These are phyloP conservation scores for Chelonoidis abingdonii DNA, from an alignment of 2,113 vertebrate species.

Conservation along the genomic window DNA sequence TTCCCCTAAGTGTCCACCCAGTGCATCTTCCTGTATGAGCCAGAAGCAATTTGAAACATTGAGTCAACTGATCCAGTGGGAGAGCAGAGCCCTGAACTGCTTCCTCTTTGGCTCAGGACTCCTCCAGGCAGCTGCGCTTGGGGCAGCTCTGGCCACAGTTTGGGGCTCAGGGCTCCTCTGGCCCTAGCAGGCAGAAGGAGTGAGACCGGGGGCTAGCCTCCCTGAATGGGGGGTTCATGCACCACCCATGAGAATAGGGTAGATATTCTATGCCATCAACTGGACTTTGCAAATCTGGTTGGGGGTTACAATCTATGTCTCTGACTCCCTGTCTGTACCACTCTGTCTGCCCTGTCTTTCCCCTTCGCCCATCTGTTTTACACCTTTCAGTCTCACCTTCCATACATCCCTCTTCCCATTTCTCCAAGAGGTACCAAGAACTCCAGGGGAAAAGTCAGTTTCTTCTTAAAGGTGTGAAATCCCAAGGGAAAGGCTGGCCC, in stretches of 20 bases:
- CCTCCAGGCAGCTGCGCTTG: too few species aligned
- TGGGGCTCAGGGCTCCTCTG: background rate
- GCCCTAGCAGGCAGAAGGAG: background rate
- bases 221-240: background rate
- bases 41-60: background rate
- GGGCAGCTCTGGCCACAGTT: too few species aligned
- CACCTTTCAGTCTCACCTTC: background rate
- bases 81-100: background rate
- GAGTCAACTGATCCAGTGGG: background rate
- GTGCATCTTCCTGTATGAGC: background rate
- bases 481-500: background rate
- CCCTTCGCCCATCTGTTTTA: fast-evolving
- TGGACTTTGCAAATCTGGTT: fast-evolving
- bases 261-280: background rate
- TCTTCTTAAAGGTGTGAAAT: too few species aligned
- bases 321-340: background rate
- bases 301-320: background rate
- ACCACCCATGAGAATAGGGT: background rate
- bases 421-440: too few species aligned
- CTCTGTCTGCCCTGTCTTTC: background rate
- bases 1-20: background rate
- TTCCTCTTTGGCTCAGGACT: background rate
- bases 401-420: too few species aligned
- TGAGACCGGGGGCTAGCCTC: background rate
- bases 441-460: too few species aligned